Percentiles rank a stretch among this genome's conserved stretches.
phyloP scores from a whole-genome alignment of 2,113 vertebrate genomes.

The Astur gentilis region DNA sequence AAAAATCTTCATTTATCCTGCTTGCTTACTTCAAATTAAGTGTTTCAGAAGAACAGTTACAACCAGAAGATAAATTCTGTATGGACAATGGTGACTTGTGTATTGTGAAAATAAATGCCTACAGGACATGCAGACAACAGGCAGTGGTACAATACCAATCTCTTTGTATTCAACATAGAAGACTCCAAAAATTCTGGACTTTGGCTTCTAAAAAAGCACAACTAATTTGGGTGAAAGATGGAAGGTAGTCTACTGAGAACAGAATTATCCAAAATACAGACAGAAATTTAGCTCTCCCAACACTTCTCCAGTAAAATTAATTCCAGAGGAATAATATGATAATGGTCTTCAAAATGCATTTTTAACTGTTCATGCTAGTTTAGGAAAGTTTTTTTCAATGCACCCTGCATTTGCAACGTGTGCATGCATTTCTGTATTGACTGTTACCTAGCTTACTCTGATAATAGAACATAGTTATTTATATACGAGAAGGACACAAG shows the following conservation, averaged over 20 bases:
- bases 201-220: neutral
- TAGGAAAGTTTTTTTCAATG: neutral
- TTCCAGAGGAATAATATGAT: neutral
- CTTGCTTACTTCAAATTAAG: neutral
- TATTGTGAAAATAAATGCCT: neutral
- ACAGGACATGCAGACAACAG: neutral
- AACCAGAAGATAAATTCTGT: neutral
- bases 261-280: neutral
- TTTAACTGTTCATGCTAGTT: neutral
- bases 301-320: neutral
- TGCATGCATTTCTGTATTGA: neutral
- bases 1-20: neutral
- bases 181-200: neutral
- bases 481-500: fast-evolving
- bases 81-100: neutral
- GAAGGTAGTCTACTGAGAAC: neutral
- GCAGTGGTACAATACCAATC: neutral
- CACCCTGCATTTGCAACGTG: neutral
- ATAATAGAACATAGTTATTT: fast-evolving
- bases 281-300: neutral
- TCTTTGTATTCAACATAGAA: neutral
- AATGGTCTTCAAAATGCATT: neutral
- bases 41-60: neutral
- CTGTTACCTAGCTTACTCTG: neutral
- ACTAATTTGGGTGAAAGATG: neutral